Evolutionary conservation across 1,140 invertebrate genomes (phyloP), one percentile per base, ranked within the genome.

Genomic region (Mizuhopecten yessoensis): DNA sequence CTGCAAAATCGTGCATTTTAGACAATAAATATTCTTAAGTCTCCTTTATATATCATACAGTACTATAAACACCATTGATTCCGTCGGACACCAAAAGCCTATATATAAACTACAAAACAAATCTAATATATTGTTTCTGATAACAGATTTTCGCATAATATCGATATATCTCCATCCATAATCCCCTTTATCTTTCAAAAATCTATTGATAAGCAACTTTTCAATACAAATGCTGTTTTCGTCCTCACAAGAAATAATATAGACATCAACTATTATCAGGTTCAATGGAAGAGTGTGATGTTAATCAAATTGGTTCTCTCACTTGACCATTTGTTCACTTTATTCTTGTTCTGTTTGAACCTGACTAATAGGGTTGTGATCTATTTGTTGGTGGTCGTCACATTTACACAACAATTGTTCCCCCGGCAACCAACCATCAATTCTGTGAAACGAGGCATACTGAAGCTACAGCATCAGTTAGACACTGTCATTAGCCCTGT

Each of bases 361-460:
- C 57, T 75, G 57, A 75, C 9, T 75, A 75, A 75, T 75, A 75
- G 57, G n/a, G 57, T 75, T 75, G 57, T 75, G 57, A 75, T 75
- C 57, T 75, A 75, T 75, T 75, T 75, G 57, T 75, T 75, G 57
- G 57, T 75, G 57, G 57, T 75, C 57, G 57, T 75, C 57, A 75
- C 57, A 75, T 75, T 75, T 75, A 29, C 57, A 75, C 57, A 75
- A 75, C 57, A 75, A 75, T 75, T 75, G 57, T 75, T 75, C 57
- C 57, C 57, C n/a, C 57, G 57, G 57, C 57, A 75, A 75, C 57
- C 57, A 75, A 75, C 57, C 57, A 75, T 75, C 57, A 75, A 75
- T 75, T 75, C 57, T 29, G 57, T 75, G 57, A 75, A 75, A 75
- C 57, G 57, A 75, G 57, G 57, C 57, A 75, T 75, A n/a, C 57